Conservation (phyloP, 2,888 invertebrate species). For the Hoplodrina ambigua region DNA sequence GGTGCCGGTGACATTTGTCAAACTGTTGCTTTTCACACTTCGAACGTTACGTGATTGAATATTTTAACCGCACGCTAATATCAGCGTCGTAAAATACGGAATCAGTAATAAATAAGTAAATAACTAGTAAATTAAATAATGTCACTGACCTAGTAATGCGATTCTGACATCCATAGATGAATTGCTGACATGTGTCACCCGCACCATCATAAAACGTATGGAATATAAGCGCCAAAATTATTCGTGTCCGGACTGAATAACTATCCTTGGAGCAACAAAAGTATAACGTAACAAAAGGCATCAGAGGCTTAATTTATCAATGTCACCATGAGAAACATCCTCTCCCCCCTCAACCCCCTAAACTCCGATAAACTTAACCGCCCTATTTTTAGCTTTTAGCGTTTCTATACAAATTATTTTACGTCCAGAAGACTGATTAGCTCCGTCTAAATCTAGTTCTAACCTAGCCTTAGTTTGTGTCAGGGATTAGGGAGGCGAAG, state of each 20-base stretch:
- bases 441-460: slow-evolving; percentile 20
- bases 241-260: not conserved
- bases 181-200: too few species aligned
- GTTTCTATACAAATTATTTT: slow-evolving; percentile 48
- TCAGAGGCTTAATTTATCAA: slow-evolving; percentile 7
- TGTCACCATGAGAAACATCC: not conserved
- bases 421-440: slow-evolving; percentile 49
- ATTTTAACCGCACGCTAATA: too few species aligned
- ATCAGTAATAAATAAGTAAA: too few species aligned
- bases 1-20: too few species aligned
- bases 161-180: too few species aligned
- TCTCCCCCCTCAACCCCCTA: not conserved
- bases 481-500: slow-evolving; percentile 98
- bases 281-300: not conserved
- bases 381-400: slow-evolving; percentile 49
- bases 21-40: too few species aligned
- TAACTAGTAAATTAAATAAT: too few species aligned
- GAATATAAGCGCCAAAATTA: not conserved
- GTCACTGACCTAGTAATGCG: too few species aligned
- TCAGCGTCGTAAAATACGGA: too few species aligned
- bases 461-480: slow-evolving; percentile 90
- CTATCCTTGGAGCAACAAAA: not conserved
- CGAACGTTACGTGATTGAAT: too few species aligned
- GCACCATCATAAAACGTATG: too few species aligned
- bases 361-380: slow-evolving; percentile 14